A percentile compares a stretch with the other conserved stretches of the same genome.
These are phyloP conservation scores for Heliconius aoede DNA, from an alignment of 2,888 invertebrate genomes.

Conservation along the genomic window DNA sequence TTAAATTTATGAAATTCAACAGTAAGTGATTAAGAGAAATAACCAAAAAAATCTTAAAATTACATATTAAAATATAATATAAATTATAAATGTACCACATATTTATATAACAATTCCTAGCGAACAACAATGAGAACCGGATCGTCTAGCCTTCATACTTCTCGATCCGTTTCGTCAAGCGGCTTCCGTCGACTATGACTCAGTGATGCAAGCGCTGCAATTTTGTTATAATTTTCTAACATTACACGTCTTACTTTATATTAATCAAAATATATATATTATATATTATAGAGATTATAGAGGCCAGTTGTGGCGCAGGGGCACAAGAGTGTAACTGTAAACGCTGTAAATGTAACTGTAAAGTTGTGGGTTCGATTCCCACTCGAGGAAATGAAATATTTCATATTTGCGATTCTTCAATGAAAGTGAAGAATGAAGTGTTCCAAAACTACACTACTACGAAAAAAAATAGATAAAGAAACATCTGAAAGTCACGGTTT, in stretches of 20 bases:
- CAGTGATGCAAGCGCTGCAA: conserved; percentile 50
- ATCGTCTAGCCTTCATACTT: conserved; percentile 51
- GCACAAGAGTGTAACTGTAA: too few relatives aligned
- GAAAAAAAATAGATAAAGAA: too few relatives aligned
- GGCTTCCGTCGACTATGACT: conserved; percentile 53
- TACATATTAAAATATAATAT: not conserved
- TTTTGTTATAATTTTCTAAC: conserved; percentile 34
- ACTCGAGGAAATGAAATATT: too few relatives aligned
- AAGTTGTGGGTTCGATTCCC: too few relatives aligned
- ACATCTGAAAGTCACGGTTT: too few relatives aligned
- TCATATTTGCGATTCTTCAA: too few relatives aligned
- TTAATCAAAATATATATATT: not conserved
- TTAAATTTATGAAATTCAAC: not conserved
- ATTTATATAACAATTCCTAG: conserved; percentile 22
- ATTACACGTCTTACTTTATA: conserved; percentile 1
- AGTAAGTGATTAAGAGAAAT: not conserved
- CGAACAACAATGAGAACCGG: conserved; percentile 45
- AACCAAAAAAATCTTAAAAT: not conserved
- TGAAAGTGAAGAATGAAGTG: too few relatives aligned
- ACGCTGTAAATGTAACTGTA: too few relatives aligned
- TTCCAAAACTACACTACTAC: too few relatives aligned
- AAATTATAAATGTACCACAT: not conserved
- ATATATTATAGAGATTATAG: too few relatives aligned
- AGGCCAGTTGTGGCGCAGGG: too few relatives aligned
- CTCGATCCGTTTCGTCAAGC: conserved; percentile 51